phyloP scores from a whole-genome alignment of 1,140 invertebrate genomes.

The Trichomalopsis sarcophagae region DNA sequence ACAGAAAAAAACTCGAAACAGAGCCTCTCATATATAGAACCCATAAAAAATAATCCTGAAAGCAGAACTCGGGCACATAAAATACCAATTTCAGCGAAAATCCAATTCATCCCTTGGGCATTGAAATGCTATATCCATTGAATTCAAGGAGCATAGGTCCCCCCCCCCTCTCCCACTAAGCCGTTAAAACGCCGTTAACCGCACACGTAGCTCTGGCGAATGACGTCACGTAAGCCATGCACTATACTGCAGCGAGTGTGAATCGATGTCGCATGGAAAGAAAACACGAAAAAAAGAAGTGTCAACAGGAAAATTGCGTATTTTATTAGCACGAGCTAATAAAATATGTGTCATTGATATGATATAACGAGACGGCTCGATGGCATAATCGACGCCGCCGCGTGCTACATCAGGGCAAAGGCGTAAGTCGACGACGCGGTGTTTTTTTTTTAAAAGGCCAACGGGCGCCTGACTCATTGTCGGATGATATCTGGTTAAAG shows the following conservation, averaged over 20 bases:
- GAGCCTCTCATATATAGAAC: too few species aligned
- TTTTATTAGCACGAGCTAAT: background rate
- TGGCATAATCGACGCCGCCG: conserved; percentile 17
- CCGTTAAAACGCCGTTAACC: conserved; percentile 24
- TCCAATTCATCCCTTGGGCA: too few species aligned
- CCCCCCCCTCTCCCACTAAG: background rate
- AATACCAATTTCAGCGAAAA: background rate
- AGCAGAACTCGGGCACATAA: background rate
- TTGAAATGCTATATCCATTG: too few species aligned
- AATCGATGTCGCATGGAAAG: background rate
- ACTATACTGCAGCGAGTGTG: background rate
- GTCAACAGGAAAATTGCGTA: conserved; percentile 1
- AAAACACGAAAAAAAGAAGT: background rate
- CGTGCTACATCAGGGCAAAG: background rate
- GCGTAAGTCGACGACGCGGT: background rate
- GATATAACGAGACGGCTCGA: background rate
- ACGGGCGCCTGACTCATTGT: conserved; percentile 13
- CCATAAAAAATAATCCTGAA: too few species aligned
- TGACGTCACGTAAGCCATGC: conserved; percentile 4
- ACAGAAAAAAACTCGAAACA: too few species aligned
- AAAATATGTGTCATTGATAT: conserved; percentile 22
- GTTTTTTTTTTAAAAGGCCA: background rate
- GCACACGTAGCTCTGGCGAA: background rate
- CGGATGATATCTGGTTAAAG: conserved; percentile 1
- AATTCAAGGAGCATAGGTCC: background rate